These are phyloP conservation scores for Anisognathus igniventris DNA, from an alignment of 2,797 vertebrate species.

Conservation along the genomic window DNA sequence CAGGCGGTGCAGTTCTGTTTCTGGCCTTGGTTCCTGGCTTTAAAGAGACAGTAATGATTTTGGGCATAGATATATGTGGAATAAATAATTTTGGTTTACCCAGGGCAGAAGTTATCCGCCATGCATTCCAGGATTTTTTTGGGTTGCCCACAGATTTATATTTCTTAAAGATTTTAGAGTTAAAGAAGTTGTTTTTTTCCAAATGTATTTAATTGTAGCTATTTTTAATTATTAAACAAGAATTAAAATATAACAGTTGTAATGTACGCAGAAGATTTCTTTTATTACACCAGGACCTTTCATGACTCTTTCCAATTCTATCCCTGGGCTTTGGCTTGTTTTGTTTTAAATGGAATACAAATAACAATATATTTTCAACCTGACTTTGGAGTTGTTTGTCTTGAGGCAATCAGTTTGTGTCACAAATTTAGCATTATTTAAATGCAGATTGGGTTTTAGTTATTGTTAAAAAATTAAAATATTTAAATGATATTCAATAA, in stretches of 20 bases:
- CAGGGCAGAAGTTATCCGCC: background rate
- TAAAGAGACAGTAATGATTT: background rate
- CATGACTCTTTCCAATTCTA: background rate
- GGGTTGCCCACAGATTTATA: background rate
- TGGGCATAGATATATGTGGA: background rate
- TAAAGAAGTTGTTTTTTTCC: background rate
- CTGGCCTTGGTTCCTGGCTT: accelerated
- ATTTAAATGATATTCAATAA: background rate
- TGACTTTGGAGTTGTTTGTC: background rate
- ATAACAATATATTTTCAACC: background rate
- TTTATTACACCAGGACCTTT: background rate
- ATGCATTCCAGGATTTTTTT: background rate
- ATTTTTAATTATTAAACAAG: background rate
- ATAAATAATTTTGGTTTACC: background rate
- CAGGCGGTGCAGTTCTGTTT: background rate
- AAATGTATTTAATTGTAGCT: background rate
- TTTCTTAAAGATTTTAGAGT: background rate
- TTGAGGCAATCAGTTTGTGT: conserved; percentile 41
- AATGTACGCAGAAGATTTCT: background rate
- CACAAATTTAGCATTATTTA: conserved; percentile 30
- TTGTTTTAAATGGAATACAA: conserved; percentile 18
- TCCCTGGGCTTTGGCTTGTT: background rate
- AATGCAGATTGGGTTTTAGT: background rate
- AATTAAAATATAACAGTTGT: background rate
- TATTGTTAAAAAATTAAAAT: background rate